Evolutionary conservation across 2,888 invertebrate genomes (phyloP), one percentile per base, ranked within the genome.

Genomic region (Pyralis farinalis): DNA sequence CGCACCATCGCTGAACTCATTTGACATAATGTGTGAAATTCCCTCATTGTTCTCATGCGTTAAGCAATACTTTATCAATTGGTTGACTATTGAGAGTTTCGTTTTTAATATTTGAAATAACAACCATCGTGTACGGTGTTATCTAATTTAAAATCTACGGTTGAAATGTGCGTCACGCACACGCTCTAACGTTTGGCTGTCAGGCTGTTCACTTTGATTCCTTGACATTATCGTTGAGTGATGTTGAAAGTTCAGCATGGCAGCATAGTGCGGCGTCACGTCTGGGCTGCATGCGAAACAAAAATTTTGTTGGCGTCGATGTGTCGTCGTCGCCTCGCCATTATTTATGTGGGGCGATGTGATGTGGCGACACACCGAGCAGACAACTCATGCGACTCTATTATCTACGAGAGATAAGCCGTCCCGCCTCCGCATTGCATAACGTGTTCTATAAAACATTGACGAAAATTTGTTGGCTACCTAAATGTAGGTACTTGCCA

Each of bases 11-110:
- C 37, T 22, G 20, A 12, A 16, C 12, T 16, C 47, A 44, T 42
- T 47, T 55, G 59, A 57, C 58, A 59, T 63, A 63, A 58, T 64
- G 68, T 68, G 68, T 51, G 68, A 67, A 63, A 58, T 64, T 58
- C 53, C 49, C 55, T 58, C 58, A 63, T 65, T 65, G 61, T 67
- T 63, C 49, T 47, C 33, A 39, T 40, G 11, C 34, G 8, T 12
- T 34, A 27, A 11, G 8, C 7, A 25, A 8, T 21, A 37, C 21
- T 10, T 1, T 37, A 30, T 37, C 37, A 29, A 37, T 31, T 22
- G 12, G 11, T 22, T 10, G 29, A 35, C 21, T 16, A 16, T 16
- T 4, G 16, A 32, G 21, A 37, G 30, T 22, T 31, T 35, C 16
- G 27, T 34, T 43, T 35, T 29, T 12, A 28, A 28, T 12, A 41